These are phyloP conservation scores for Trinectes maculatus DNA, from an alignment of 2,113 vertebrate species.

Conservation along the genomic window DNA sequence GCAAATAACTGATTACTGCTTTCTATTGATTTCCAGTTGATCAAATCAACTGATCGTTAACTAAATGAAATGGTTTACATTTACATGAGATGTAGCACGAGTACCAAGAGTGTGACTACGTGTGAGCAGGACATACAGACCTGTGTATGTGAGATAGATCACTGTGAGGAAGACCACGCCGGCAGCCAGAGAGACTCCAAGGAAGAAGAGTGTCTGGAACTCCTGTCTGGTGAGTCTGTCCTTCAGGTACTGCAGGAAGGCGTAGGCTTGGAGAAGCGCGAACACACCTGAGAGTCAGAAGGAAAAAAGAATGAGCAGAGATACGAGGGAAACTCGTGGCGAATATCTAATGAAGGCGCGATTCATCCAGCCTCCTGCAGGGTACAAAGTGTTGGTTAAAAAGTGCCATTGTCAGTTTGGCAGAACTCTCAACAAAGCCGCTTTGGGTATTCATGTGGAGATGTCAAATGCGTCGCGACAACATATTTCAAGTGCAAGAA, in stretches of 20 bases:
- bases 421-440: slow-evolving; percentile 32
- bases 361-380: slow-evolving; percentile 42
- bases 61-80: neutral
- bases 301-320: slow-evolving; percentile 42
- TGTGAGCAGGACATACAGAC: slow-evolving; percentile 73
- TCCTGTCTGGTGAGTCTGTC: slow-evolving; percentile 94
- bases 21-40: no score
- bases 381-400: slow-evolving; percentile 30
- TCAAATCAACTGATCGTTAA: no score
- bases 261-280: slow-evolving; percentile 93
- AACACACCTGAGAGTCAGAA: slow-evolving; percentile 87
- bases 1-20: no score
- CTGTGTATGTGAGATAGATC: slow-evolving; percentile 97
- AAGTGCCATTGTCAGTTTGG: slow-evolving; percentile 19
- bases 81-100: neutral
- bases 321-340: neutral
- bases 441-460: slow-evolving; percentile 31
- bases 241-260: slow-evolving; percentile 94
- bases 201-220: slow-evolving; percentile 95
- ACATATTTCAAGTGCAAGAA: slow-evolving; percentile 43
- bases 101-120: neutral
- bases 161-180: slow-evolving; percentile 93
- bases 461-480: slow-evolving; percentile 43
- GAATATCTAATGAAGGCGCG: slow-evolving; percentile 48
- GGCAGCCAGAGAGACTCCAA: slow-evolving; percentile 91